A percentile compares a stretch with the other conserved stretches of the same genome.
Conservation (phyloP, 1,140 invertebrate genomes). For the Apis dorsata region DNA sequence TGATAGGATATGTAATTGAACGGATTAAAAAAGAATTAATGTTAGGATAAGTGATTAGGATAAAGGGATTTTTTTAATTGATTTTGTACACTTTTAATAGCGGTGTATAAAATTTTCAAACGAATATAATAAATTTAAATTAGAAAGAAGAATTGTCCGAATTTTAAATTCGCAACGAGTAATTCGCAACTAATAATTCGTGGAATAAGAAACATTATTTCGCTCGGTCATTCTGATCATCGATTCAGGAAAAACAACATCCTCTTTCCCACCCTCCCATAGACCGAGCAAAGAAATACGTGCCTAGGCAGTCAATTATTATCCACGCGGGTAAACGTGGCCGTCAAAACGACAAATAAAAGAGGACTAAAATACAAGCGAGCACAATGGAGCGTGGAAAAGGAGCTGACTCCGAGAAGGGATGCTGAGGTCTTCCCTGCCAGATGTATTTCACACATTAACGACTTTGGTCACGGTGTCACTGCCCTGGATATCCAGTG, state of each 20-base stretch:
- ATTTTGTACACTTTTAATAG: too few relatives aligned
- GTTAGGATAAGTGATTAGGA: too few relatives aligned
- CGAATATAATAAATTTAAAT: too few relatives aligned
- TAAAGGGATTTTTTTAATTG: too few relatives aligned
- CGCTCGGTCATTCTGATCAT: background rate
- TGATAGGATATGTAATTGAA: too few relatives aligned
- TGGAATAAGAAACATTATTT: background rate
- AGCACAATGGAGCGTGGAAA: background rate
- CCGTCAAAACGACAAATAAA: background rate
- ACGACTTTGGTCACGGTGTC: constrained; percentile 73
- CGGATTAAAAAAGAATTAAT: too few relatives aligned
- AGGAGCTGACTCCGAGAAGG: background rate
- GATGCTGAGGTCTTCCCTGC: constrained; percentile 12
- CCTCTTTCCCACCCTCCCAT: background rate
- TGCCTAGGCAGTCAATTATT: background rate
- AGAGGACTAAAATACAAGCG: background rate
- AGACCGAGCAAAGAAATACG: background rate
- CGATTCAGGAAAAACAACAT: constrained; percentile 31
- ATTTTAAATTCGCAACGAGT: too few relatives aligned
- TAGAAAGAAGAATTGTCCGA: too few relatives aligned
- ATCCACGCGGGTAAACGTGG: background rate
- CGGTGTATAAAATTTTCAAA: too few relatives aligned
- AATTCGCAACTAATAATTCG: background rate
- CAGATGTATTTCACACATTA: constrained; percentile 73
- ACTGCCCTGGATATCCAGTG: constrained; percentile 55